These are phyloP conservation scores for Dryobotodes eremita DNA, from an alignment of 2,888 invertebrate species.

Conservation along the genomic window DNA sequence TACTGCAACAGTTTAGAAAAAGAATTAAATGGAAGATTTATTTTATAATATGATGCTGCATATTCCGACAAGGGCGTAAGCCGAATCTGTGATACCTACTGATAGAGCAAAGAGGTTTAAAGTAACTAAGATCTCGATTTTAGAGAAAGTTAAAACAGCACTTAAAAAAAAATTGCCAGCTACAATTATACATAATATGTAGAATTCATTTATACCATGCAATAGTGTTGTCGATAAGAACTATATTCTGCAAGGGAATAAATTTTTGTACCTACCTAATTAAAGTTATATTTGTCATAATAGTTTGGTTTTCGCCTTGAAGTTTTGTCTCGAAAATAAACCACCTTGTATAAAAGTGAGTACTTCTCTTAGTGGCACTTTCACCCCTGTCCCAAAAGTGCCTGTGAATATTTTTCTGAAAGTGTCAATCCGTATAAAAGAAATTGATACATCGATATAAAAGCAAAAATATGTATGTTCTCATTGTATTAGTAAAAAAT, in stretches of 20 bases:
- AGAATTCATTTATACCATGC: not conserved
- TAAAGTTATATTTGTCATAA: not conserved
- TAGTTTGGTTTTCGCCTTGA: not conserved
- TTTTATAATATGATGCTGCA: not conserved
- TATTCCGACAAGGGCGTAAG: not conserved
- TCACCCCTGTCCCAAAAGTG: slow-evolving; percentile 76
- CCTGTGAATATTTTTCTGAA: slow-evolving; percentile 69
- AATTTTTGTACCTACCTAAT: not conserved
- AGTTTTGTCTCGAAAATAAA: not conserved
- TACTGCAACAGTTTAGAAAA: not conserved
- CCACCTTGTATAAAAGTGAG: not conserved
- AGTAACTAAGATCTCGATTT: not conserved
- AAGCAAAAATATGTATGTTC: slow-evolving; percentile 91
- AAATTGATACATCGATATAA: slow-evolving; percentile 90
- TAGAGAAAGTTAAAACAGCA: not conserved
- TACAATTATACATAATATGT: not conserved
- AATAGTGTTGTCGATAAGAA: not conserved
- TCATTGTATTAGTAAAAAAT: slow-evolving; percentile 86
- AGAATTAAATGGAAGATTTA: not conserved
- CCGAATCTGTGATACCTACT: not conserved
- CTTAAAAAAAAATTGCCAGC: not conserved
- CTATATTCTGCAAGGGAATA: slow-evolving; percentile 6
- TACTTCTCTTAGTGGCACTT: slow-evolving; percentile 34
- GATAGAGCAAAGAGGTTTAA: not conserved
- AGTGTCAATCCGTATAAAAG: slow-evolving; percentile 83